These are phyloP conservation scores for Tetramorium parvispinum DNA, from an alignment of 1,140 invertebrate species.

Conservation along the genomic window DNA sequence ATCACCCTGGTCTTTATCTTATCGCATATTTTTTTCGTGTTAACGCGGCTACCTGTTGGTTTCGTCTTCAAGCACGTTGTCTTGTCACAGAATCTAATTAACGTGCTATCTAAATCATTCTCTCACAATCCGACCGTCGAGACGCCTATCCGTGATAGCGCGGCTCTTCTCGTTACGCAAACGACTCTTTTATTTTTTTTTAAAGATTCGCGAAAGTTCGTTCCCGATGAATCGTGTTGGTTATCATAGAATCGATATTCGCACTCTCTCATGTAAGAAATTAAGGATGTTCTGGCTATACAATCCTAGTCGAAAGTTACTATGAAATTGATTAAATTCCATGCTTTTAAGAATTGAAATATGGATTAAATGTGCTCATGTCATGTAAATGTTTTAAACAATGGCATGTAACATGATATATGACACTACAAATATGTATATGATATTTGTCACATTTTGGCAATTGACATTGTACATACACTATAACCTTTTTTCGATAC, in stretches of 20 bases:
- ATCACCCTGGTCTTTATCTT: conserved; percentile 63
- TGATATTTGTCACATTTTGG: too few species aligned
- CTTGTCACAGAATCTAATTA: conserved; percentile 23
- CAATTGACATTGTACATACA: too few species aligned
- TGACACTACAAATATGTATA: too few species aligned
- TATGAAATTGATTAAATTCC: too few species aligned
- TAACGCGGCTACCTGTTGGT: conserved; percentile 47
- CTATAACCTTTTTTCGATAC: too few species aligned
- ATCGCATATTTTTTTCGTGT: conserved; percentile 36
- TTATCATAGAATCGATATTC: background rate
- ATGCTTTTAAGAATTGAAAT: too few species aligned
- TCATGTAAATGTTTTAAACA: too few species aligned
- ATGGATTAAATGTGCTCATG: too few species aligned
- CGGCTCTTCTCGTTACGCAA: background rate
- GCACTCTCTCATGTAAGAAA: background rate
- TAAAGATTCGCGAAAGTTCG: background rate
- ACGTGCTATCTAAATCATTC: background rate
- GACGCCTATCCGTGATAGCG: background rate
- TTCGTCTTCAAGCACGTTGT: conserved; percentile 34
- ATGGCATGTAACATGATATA: too few species aligned
- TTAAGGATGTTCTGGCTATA: too few species aligned
- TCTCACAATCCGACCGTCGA: background rate
- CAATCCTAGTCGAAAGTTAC: too few species aligned
- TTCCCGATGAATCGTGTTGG: background rate
- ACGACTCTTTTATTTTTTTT: background rate